Percentiles rank a stretch among this genome's conserved stretches.
These are phyloP conservation scores for Galeruca laticollis DNA, from an alignment of 2,888 invertebrate genomes.

Conservation along the genomic window DNA sequence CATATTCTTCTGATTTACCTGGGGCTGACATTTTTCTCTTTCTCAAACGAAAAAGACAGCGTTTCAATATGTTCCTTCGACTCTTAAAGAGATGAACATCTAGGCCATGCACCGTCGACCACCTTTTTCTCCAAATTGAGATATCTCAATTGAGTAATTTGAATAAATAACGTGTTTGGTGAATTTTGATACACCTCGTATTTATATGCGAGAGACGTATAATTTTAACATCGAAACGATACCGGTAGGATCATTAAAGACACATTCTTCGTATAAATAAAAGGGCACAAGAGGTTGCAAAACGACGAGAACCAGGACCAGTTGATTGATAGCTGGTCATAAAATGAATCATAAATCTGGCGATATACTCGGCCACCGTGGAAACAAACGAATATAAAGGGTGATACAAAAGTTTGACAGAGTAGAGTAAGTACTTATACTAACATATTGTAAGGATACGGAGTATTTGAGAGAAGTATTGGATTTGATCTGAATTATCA, in stretches of 20 bases:
- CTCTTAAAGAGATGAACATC: too few relatives aligned
- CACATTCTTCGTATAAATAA: constrained; percentile 29
- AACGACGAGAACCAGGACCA: constrained; percentile 20
- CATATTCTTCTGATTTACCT: too few relatives aligned
- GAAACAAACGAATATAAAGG: background rate
- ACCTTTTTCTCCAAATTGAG: background rate
- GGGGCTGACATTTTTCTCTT: too few relatives aligned
- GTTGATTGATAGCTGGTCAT: constrained; percentile 43
- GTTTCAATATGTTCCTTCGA: too few relatives aligned
- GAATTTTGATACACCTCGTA: background rate
- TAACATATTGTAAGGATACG: too few relatives aligned
- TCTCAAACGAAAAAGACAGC: too few relatives aligned
- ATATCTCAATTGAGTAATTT: background rate
- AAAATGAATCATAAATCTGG: constrained; percentile 50
- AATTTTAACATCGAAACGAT: constrained; percentile 18
- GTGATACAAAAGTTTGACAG: background rate
- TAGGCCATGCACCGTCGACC: too few relatives aligned
- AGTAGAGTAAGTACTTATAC: too few relatives aligned
- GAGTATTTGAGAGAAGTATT: too few relatives aligned
- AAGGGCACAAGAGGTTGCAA: constrained; percentile 26
- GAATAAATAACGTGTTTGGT: background rate
- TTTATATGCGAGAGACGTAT: constrained; percentile 20
- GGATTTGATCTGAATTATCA: too few relatives aligned
- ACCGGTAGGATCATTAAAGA: constrained; percentile 22
- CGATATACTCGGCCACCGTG: constrained; percentile 27